Percentiles rank a stretch among this genome's conserved stretches.
These are phyloP conservation scores for Hestina assimilis DNA, from an alignment of 1,140 invertebrate species.

Conservation along the genomic window DNA sequence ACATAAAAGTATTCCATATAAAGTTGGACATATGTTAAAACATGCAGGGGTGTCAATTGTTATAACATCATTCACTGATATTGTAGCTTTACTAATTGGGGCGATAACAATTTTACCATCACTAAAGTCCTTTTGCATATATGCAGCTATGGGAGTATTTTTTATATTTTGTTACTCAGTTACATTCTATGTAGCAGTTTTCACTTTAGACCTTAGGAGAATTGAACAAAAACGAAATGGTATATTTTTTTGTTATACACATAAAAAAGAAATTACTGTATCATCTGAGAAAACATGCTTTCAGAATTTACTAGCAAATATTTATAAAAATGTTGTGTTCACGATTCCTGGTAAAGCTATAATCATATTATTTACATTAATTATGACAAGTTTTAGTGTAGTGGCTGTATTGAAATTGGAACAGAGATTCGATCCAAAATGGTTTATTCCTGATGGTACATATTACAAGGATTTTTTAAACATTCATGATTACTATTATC, in stretches of 20 bases:
- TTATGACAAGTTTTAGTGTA: constrained; percentile 80
- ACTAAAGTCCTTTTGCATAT: constrained; percentile 87
- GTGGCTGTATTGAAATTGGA: constrained; percentile 81
- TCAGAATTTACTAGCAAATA: constrained; percentile 74
- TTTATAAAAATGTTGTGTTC: constrained; percentile 82
- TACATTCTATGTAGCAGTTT: constrained; percentile 88
- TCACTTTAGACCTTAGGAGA: constrained; percentile 84
- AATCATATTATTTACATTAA: constrained; percentile 80
- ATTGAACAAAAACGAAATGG: constrained; percentile 83
- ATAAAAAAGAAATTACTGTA: constrained; percentile 77
- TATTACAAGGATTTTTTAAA: constrained; percentile 83
- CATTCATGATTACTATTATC: constrained; percentile 80
- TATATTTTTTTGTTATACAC: constrained; percentile 82
- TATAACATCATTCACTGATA: constrained; percentile 90
- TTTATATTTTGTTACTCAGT: constrained; percentile 87
- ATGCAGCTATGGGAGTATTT: constrained; percentile 84
- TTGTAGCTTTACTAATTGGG: constrained; percentile 87
- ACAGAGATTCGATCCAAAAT: constrained; percentile 88
- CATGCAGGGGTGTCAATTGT: constrained; percentile 90
- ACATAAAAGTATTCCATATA: constrained; percentile 78
- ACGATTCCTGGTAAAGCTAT: constrained; percentile 81
- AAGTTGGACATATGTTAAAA: constrained; percentile 84
- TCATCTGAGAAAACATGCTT: constrained; percentile 63
- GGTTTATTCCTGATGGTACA: constrained; percentile 86
- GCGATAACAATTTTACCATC: constrained; percentile 86